Conservation (phyloP, 2,113 vertebrate genomes). For the Hyla sarda region DNA sequence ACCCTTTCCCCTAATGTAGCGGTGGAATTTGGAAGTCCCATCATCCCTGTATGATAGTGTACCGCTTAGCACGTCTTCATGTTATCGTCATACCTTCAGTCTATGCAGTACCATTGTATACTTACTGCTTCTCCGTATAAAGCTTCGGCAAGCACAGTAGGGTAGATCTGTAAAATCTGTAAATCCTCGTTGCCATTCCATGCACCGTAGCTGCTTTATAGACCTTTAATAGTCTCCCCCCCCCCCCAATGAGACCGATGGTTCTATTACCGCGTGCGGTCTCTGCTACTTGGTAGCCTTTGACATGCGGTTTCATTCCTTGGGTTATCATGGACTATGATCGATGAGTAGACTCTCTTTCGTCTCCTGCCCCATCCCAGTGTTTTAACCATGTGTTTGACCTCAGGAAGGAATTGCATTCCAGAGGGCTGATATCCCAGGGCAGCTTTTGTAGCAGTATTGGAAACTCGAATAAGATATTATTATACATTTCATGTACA, state of each 20-base stretch:
- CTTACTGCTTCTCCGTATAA: not conserved
- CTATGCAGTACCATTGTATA: constrained; percentile 22
- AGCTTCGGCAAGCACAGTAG: not conserved
- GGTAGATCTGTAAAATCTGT: not conserved
- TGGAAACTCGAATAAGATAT: not conserved
- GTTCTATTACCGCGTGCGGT: not conserved
- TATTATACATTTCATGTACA: not conserved
- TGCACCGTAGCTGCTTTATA: not conserved
- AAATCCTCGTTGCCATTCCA: not conserved
- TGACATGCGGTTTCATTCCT: not conserved
- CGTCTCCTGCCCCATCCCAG: not conserved
- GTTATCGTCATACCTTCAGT: not conserved
- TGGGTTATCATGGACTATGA: not conserved
- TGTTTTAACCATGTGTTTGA: constrained; percentile 1
- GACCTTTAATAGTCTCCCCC: not conserved
- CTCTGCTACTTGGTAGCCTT: not conserved
- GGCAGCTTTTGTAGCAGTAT: not conserved
- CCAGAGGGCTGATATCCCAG: not conserved
- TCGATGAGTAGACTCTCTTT: not conserved
- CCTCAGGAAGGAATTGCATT: constrained; percentile 18
- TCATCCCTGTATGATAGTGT: not conserved
- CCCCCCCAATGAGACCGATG: not conserved
- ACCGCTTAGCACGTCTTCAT: not conserved
- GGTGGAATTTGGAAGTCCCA: not conserved
- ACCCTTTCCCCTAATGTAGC: not conserved